Evolutionary conservation across 1,140 invertebrate species (phyloP), one percentile per base, ranked within the genome.

Genomic region (Apis dorsata): DNA sequence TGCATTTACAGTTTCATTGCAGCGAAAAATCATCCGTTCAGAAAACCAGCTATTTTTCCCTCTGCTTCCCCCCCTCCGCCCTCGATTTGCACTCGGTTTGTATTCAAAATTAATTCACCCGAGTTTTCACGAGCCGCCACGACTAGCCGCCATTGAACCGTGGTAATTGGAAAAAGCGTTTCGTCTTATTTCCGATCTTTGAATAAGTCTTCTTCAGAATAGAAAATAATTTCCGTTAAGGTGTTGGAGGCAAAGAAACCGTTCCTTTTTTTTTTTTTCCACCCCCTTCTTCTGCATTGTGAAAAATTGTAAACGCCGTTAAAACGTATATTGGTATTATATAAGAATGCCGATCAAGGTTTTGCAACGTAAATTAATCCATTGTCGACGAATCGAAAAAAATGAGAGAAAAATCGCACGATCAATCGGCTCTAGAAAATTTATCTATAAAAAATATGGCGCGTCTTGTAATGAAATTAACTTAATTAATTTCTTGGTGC

Each of bases 171-270:
- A 21, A 51, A 49, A 55, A 9, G 66, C 17, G n/a, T 24, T 21
- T 51, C 66, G 34, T n/a, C 15, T 79, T 51, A 70, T 70, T 79
- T 79, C 55, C 77, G 75, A 12, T 24, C n/a, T 15, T 8, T 1
- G 55, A 79, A 55, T 21, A 66, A 66, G 19, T 55, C 19, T n/a
- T 15, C 9, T 24, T 59, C 60, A 12, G 17, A n/a, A 34, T 21
- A 12, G 78, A 34, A 72, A 72, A 72, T 79, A 72, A 72, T 72
- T 71, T 72, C 53, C 51, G n/a, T 60, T 44, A 17, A 12, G 11
- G 11, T 1, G 21, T n/a, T 1, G 11, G 15, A 13, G 66, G 17
- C 34, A 0, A 19, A 55, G 28, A 44, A 66, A 19, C 53, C 24
- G 15, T 44, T 17, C 11, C 3, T 11, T 5, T 21, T 13, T 53